Percentiles rank a stretch among this genome's conserved stretches.
These are phyloP conservation scores for Drosophila sordidula DNA, from an alignment of 2,888 invertebrate genomes.

Conservation along the genomic window DNA sequence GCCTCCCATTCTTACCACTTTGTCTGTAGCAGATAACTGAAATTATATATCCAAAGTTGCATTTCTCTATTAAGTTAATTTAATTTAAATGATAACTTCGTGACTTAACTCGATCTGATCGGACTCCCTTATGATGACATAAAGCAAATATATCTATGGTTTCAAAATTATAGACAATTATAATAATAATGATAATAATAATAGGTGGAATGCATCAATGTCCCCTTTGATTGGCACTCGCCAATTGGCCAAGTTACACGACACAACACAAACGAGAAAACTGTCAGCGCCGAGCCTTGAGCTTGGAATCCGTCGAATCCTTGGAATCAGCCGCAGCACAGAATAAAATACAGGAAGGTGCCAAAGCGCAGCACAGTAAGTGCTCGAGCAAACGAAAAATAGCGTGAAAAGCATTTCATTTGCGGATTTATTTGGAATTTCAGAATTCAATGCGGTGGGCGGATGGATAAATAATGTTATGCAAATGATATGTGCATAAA, in stretches of 20 bases:
- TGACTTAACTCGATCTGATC: too few species aligned
- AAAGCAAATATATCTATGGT: too few species aligned
- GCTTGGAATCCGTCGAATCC: not conserved
- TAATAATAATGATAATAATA: not conserved
- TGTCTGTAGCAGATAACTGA: too few species aligned
- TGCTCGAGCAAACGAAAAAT: conserved; percentile 60
- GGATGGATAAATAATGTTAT: conserved; percentile 79
- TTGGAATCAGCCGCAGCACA: conserved; percentile 23
- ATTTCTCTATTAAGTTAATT: too few species aligned
- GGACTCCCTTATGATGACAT: too few species aligned
- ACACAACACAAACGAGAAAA: conserved; percentile 54
- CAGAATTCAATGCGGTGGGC: conserved; percentile 68
- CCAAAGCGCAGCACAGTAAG: conserved; percentile 59
- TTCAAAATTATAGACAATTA: too few species aligned
- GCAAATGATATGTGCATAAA: conserved; percentile 83
- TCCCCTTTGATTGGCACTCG: conserved; percentile 44
- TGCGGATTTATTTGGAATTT: conserved; percentile 73
- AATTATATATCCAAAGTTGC: too few species aligned
- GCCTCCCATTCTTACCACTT: too few species aligned
- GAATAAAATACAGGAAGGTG: conserved; percentile 23
- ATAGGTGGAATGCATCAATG: conserved; percentile 22
- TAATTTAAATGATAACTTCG: too few species aligned
- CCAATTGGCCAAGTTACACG: conserved; percentile 50
- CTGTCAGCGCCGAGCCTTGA: conserved; percentile 50
- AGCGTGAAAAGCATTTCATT: conserved; percentile 67